Evolutionary conservation across 2,888 invertebrate species (phyloP).

Genomic region (Gnatocerus cornutus): DNA sequence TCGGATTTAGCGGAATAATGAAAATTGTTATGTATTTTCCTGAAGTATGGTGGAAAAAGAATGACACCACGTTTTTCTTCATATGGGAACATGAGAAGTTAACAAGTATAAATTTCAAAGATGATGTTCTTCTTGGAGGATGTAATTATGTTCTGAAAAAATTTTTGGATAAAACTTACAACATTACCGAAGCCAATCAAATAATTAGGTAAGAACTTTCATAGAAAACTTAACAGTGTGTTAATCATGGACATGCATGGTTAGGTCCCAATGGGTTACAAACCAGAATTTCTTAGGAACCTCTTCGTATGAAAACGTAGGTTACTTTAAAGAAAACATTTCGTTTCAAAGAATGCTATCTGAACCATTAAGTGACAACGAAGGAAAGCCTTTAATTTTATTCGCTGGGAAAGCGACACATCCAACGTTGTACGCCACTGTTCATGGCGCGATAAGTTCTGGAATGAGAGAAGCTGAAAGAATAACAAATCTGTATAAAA

Average conservation of each 20-base stretch:
- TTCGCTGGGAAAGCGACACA: conserved; percentile 47
- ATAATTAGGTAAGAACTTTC: conserved; percentile 60
- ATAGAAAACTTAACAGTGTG: too few species aligned
- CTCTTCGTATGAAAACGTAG: conserved; percentile 56
- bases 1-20: conserved; percentile 56
- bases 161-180: conserved; percentile 71
- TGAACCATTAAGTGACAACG: conserved; percentile 18
- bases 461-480: conserved; percentile 41
- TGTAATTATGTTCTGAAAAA: conserved; percentile 72
- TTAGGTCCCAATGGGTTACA: conserved; percentile 55
- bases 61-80: conserved; percentile 40
- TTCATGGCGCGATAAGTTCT: conserved; percentile 43
- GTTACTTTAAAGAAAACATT: conserved; percentile 20
- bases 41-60: conserved; percentile 54
- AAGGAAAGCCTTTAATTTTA: conserved; percentile 20
- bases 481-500: conserved; percentile 37
- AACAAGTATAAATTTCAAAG: conserved; percentile 57
- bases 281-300: conserved; percentile 59
- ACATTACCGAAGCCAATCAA: conserved; percentile 70
- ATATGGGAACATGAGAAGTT: conserved; percentile 58
- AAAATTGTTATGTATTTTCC: conserved; percentile 57
- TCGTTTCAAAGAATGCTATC: conserved; percentile 22
- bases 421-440: conserved; percentile 39
- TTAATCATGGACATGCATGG: too few species aligned
- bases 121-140: conserved; percentile 75